phyloP scores from a whole-genome alignment of 2,797 vertebrate species.

The Morus bassanus region DNA sequence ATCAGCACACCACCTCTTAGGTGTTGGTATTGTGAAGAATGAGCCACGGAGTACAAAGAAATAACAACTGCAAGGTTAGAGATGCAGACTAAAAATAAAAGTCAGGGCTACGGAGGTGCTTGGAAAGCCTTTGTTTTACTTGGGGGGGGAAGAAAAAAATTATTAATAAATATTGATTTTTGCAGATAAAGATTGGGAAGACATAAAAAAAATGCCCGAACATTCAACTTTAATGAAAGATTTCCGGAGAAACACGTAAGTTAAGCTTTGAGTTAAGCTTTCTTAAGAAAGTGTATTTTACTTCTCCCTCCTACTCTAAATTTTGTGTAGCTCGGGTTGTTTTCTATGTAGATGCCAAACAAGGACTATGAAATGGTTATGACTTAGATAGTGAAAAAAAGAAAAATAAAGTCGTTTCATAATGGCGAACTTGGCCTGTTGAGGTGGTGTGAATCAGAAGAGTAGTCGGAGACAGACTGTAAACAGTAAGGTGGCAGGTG shows the following conservation, averaged over 20 bases:
- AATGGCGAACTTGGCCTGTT: background rate
- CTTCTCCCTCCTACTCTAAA: background rate
- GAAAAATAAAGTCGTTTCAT: background rate
- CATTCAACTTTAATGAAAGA: slow-evolving; percentile 99
- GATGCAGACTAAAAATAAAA: background rate
- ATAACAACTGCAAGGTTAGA: background rate
- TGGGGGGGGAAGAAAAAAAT: background rate
- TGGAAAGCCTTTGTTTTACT: slow-evolving; percentile 3
- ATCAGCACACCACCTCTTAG: background rate
- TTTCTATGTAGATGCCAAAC: background rate
- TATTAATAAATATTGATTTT: slow-evolving; percentile 63
- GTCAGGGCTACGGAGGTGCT: background rate
- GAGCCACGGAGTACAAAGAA: background rate
- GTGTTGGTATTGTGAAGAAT: background rate
- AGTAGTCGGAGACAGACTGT: background rate
- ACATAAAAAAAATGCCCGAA: slow-evolving; percentile 99
- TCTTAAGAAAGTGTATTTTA: background rate
- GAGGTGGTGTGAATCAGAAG: background rate
- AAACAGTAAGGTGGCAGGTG: background rate
- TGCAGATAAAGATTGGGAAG: slow-evolving; percentile 99
- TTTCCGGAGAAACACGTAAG: slow-evolving; percentile 99
- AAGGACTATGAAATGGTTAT: background rate
- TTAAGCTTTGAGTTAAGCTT: slow-evolving; percentile 36
- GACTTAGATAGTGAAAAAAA: background rate
- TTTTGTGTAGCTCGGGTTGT: background rate